Evolutionary conservation across 2,888 invertebrate genomes (phyloP).

Genomic region (Thelaira solivaga): DNA sequence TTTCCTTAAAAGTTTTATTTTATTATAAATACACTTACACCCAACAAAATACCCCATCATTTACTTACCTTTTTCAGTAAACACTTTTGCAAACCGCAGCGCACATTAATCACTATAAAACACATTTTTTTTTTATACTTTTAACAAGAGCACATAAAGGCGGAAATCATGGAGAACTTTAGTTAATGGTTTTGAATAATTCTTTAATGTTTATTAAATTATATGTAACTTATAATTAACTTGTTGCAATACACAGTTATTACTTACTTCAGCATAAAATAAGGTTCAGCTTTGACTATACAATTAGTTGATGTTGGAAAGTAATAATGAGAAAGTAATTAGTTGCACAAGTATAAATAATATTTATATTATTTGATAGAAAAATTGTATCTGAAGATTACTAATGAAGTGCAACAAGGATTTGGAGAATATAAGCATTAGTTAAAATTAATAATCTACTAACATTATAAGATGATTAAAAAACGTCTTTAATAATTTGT

Average conservation of each 20-base stretch:
- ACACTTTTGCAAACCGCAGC: constrained; percentile 51
- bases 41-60: constrained; percentile 43
- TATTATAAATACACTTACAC: constrained; percentile 18
- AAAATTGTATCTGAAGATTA: too few relatives aligned
- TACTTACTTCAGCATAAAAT: constrained; percentile 12
- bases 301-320: not conserved
- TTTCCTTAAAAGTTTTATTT: not conserved
- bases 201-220: constrained; percentile 42
- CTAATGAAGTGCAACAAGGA: too few relatives aligned
- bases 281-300: not conserved
- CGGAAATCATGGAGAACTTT: constrained; percentile 38
- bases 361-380: too few relatives aligned
- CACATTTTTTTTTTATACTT: constrained; percentile 8
- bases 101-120: constrained; percentile 58
- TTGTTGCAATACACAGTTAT: constrained; percentile 27
- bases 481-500: too few relatives aligned
- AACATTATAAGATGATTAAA: too few relatives aligned
- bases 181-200: constrained; percentile 39
- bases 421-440: too few relatives aligned
- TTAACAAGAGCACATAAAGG: not conserved
- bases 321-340: too few relatives aligned
- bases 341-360: too few relatives aligned
- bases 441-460: too few relatives aligned
- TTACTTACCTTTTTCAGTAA: constrained; percentile 53
- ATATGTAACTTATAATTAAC: constrained; percentile 33